A percentile compares a stretch with the other conserved stretches of the same genome.
Conservation (phyloP, 2,797 vertebrate species). For the Myotis daubentonii region DNA sequence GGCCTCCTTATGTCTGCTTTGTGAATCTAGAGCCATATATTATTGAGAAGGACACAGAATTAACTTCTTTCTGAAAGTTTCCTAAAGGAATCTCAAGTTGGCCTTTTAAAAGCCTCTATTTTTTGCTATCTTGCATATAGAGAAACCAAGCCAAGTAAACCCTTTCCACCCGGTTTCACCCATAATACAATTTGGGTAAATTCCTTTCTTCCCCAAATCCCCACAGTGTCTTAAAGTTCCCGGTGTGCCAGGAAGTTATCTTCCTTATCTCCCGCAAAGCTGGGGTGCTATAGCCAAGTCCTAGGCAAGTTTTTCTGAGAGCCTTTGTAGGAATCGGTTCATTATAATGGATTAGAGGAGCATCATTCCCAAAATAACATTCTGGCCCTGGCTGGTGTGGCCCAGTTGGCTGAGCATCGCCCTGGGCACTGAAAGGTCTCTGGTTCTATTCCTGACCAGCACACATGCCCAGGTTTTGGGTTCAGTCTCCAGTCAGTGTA, state of each 20-base stretch:
- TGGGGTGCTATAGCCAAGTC: neutral
- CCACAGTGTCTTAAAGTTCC: neutral
- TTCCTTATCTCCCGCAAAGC: neutral
- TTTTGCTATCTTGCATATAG: neutral
- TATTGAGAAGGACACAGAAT: neutral
- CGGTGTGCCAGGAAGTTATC: neutral
- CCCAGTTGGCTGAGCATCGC: too few species aligned
- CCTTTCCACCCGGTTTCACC: neutral
- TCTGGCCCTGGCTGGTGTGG: neutral
- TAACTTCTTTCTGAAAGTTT: neutral
- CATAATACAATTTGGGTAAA: neutral
- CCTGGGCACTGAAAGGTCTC: too few species aligned
- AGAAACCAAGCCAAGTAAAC: slow-evolving; percentile 18
- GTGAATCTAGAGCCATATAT: neutral
- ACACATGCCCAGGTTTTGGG: too few species aligned
- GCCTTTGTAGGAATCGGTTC: neutral
- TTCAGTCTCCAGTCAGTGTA: too few species aligned
- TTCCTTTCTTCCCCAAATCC: neutral
- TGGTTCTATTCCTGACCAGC: too few species aligned
- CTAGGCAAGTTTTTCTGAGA: neutral
- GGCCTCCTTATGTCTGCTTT: neutral
- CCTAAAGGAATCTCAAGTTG: neutral
- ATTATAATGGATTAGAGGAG: neutral
- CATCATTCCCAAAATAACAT: neutral
- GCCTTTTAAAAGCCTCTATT: neutral